A percentile compares a stretch with the other conserved stretches of the same genome.
phyloP scores from a whole-genome alignment of 64 coral and sea anemone genomes.

The Platygyra sinensis region DNA sequence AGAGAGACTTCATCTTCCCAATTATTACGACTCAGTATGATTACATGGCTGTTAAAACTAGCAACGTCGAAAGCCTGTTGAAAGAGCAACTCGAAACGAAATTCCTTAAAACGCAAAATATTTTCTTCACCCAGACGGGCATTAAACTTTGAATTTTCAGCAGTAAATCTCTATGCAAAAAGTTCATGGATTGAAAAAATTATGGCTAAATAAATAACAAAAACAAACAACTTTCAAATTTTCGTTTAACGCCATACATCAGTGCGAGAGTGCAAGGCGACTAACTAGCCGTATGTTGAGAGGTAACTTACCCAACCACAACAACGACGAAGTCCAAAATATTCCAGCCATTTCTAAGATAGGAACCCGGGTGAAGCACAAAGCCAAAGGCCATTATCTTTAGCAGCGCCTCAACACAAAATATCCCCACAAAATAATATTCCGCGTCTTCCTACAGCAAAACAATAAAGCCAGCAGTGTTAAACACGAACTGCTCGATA shows the following conservation, averaged over 20 bases:
- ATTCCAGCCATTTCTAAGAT: constrained; percentile 96
- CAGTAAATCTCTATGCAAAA: neutral
- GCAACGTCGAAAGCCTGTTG: neutral
- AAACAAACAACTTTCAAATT: constrained; percentile 40
- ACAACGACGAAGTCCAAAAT: constrained; percentile 94
- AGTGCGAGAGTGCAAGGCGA: neutral
- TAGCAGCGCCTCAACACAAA: constrained; percentile 90
- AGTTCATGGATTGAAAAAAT: constrained; percentile 37
- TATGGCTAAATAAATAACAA: constrained; percentile 45
- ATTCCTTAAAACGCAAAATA: neutral
- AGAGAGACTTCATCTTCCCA: neutral
- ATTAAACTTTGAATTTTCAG: neutral
- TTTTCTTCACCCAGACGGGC: neutral
- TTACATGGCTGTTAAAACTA: constrained; percentile 10
- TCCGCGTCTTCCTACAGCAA: constrained; percentile 75
- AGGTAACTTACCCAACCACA: constrained; percentile 73
- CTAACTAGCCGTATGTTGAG: neutral
- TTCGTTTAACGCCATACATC: constrained; percentile 8
- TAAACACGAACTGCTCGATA: neutral
- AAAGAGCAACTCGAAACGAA: neutral
- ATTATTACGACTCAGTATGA: neutral
- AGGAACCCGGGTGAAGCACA: constrained; percentile 89
- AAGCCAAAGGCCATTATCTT: constrained; percentile 98
- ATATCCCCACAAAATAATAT: constrained; percentile 85
- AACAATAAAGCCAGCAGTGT: constrained; percentile 28